Base-by-base conservation (phyloP, 2,797 vertebrate species). In the Anisognathus igniventris region DNA sequence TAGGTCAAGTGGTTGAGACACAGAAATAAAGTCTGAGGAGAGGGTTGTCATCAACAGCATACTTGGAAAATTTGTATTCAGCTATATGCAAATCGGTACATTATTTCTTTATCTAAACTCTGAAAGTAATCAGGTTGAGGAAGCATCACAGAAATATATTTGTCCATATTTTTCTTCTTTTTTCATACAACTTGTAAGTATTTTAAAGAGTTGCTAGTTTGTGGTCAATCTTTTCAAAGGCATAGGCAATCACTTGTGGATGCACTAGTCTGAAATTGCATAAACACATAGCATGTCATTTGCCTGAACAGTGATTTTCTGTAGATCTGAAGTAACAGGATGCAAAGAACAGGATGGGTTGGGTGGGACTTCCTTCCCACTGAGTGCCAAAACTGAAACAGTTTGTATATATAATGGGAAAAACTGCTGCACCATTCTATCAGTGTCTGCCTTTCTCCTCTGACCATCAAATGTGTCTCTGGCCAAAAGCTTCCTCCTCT, bases 21-120 rank as follows among this genome's bases (percentile, higher is more conserved):
- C 77, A 92, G 65, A 91, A 92, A 56, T 35, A 58, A 71, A 85
- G 62, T 81, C 62, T 88, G 85, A 82, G 87, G 83, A 93, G 81
- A 78, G 45, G 39, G 51, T 74, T 93, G 56, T 78, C 74, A 73
- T 86, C 88, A 92, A 56, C 40, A 90, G 33, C 61, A 62, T 45
- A 47, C 53, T 86, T 92, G 68, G 42, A 95, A 95, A 96, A 95
- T 57, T 85, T 92, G 51, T 87, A 57, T 91, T 95, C 28, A 37
- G 10, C 61, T 80, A 7, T 72, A 79, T 95, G 65, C 67, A 89
- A 80, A 89, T 79, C 45, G 60, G 37, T 77, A 61, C n/a, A 33
- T 90, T 90, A 30, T 56, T 90, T 80, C 40, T 75, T 82, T 75
- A 19, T 91, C 62, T 83, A 91, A 88, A 87, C 68, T 27, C 22